Conservation (phyloP, 2,888 invertebrate species). For the Auanema sp. region DNA sequence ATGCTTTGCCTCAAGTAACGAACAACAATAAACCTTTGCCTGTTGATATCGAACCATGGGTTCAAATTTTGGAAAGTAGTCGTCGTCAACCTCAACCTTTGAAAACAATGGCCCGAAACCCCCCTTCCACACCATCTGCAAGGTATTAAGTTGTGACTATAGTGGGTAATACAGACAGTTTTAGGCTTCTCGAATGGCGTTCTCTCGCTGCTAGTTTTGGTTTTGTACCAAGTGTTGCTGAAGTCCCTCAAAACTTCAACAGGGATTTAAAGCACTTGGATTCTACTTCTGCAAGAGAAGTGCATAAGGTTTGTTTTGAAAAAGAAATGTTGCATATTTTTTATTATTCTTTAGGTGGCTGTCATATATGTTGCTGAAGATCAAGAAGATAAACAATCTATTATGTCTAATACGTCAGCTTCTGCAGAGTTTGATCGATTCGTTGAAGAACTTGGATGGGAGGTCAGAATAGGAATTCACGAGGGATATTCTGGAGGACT, state of each 20-base stretch:
- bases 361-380: conserved; percentile 95
- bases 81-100: conserved; percentile 34
- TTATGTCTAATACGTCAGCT: conserved; percentile 85
- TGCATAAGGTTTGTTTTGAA: conserved; percentile 76
- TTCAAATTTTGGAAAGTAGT: conserved; percentile 34
- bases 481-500: conserved; percentile 93
- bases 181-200: conserved; percentile 38
- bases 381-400: conserved; percentile 89
- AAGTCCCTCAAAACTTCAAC: conserved; percentile 69
- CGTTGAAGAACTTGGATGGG: conserved; percentile 66
- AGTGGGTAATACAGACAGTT: conserved; percentile 6
- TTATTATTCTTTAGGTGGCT: conserved; percentile 72
- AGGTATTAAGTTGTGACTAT: conserved; percentile 7
- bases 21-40: conserved; percentile 12
- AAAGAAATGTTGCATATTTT: not conserved
- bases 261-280: conserved; percentile 89
- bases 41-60: conserved; percentile 22
- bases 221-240: conserved; percentile 33
- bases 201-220: conserved; percentile 39
- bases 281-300: conserved; percentile 76
- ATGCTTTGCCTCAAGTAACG: conserved; percentile 33
- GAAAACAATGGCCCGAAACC: conserved; percentile 5
- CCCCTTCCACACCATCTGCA: conserved; percentile 7
- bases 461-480: conserved; percentile 76
- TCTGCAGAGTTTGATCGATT: conserved; percentile 86